Evolutionary conservation across 2,888 invertebrate genomes (phyloP).

Genomic region (Acleris laterana): DNA sequence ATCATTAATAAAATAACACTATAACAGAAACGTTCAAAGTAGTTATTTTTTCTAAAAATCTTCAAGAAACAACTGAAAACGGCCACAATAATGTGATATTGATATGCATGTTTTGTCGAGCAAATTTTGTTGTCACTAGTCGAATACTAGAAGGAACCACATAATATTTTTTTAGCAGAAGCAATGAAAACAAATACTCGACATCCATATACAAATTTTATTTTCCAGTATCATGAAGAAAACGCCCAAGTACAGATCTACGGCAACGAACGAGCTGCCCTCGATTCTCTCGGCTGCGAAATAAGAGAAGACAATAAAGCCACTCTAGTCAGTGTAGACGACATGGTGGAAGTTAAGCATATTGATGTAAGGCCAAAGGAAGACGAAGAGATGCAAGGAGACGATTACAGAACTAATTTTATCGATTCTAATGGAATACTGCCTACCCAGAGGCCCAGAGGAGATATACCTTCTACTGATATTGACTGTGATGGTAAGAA

Average conservation of each 20-base stretch:
- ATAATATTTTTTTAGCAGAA: too few species aligned
- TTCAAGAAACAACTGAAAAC: too few species aligned
- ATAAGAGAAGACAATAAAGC: slow-evolving; percentile 55
- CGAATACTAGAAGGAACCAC: too few species aligned
- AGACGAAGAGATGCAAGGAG: slow-evolving; percentile 75
- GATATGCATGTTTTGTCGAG: too few species aligned
- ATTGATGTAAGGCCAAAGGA: slow-evolving; percentile 66
- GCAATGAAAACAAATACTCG: too few species aligned
- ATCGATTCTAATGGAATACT: slow-evolving; percentile 60
- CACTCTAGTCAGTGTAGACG: slow-evolving; percentile 57
- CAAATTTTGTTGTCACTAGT: too few species aligned
- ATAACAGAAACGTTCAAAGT: too few species aligned
- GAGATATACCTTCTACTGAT: slow-evolving; percentile 73
- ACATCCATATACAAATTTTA: too few species aligned
- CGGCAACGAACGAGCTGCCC: slow-evolving; percentile 73
- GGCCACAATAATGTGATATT: too few species aligned
- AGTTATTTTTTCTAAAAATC: too few species aligned
- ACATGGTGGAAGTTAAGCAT: slow-evolving; percentile 69
- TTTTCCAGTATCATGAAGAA: slow-evolving; percentile 83
- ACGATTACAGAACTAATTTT: slow-evolving; percentile 69
- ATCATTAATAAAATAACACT: too few species aligned
- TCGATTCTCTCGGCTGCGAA: slow-evolving; percentile 80
- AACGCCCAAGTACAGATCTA: slow-evolving; percentile 84
- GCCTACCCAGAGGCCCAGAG: slow-evolving; percentile 59
- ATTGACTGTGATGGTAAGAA: slow-evolving; percentile 77